phyloP scores from a whole-genome alignment of 2,888 invertebrate species.

The Volucella inflata region DNA sequence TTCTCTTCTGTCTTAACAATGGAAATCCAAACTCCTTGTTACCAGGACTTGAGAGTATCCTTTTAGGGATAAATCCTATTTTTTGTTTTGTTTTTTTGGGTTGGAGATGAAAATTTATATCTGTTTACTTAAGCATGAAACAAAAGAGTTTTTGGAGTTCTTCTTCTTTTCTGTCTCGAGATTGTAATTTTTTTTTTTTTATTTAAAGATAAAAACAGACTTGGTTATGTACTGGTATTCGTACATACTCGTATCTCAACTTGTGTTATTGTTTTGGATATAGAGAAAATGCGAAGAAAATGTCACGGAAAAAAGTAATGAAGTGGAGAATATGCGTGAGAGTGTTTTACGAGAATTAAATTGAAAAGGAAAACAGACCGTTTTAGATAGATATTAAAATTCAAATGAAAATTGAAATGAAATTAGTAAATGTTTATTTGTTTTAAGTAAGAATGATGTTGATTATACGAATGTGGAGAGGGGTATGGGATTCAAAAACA shows the following conservation, averaged over 20 bases:
- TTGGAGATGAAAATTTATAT: constrained; percentile 11
- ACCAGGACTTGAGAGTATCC: too few species aligned
- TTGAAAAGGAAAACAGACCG: neutral
- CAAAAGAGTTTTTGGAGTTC: constrained; percentile 34
- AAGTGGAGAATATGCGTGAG: constrained; percentile 44
- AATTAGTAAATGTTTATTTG: constrained; percentile 23
- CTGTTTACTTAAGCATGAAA: constrained; percentile 35
- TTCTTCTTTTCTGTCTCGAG: neutral
- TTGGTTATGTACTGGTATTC: constrained; percentile 4
- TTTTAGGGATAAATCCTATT: too few species aligned
- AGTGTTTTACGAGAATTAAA: constrained; percentile 10
- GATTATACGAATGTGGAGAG: neutral
- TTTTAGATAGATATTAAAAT: constrained; percentile 19
- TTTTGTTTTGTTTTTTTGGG: neutral
- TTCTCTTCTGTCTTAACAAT: too few species aligned
- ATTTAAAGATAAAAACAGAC: constrained; percentile 9
- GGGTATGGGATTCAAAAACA: neutral
- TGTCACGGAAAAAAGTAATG: constrained; percentile 29
- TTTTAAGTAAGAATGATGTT: neutral
- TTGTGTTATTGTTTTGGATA: neutral
- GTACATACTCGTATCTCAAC: too few species aligned
- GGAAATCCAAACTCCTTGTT: too few species aligned
- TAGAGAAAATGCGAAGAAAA: neutral
- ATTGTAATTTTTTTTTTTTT: constrained; percentile 17
- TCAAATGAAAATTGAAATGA: constrained; percentile 3